These are phyloP conservation scores for Argentina silus DNA, from an alignment of 2,797 vertebrate species.

Conservation along the genomic window DNA sequence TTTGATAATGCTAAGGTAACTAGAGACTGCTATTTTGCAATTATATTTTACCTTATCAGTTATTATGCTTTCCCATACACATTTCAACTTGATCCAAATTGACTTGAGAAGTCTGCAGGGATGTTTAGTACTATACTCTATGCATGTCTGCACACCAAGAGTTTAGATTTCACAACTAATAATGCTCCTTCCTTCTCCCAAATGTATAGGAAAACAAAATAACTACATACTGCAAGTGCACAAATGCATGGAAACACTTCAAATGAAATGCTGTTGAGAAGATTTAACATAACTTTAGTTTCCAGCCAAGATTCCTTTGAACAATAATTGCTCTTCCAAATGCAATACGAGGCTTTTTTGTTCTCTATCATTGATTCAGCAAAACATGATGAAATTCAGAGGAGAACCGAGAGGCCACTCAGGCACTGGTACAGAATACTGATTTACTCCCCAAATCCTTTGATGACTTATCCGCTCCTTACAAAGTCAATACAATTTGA, in stretches of 20 bases:
- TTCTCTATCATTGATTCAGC: slow-evolving; percentile 53
- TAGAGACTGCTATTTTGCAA: slow-evolving; percentile 23
- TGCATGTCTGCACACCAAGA: neutral
- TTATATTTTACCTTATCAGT: slow-evolving; percentile 45
- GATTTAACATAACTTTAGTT: slow-evolving; percentile 33
- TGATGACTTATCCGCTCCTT: slow-evolving; percentile 46
- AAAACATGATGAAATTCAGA: slow-evolving; percentile 56
- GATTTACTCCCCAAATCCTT: slow-evolving; percentile 43
- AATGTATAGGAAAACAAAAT: neutral
- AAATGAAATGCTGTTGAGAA: slow-evolving; percentile 12
- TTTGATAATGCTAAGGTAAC: too few relatives aligned
- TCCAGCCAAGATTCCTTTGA: slow-evolving; percentile 18
- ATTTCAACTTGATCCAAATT: slow-evolving; percentile 41
- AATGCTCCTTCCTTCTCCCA: too few relatives aligned
- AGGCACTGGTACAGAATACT: slow-evolving; percentile 47
- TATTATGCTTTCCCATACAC: slow-evolving; percentile 33
- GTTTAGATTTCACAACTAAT: too few relatives aligned
- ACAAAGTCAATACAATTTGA: slow-evolving; percentile 51
- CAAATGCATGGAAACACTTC: neutral
- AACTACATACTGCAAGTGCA: neutral
- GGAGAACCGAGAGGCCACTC: slow-evolving; percentile 29
- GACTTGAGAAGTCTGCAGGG: slow-evolving; percentile 40
- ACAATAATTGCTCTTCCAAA: slow-evolving; percentile 44
- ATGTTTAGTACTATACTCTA: neutral
- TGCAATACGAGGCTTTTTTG: slow-evolving; percentile 29